phyloP scores from a whole-genome alignment of 2,113 vertebrate species.

The Vulpes ferrilata region DNA sequence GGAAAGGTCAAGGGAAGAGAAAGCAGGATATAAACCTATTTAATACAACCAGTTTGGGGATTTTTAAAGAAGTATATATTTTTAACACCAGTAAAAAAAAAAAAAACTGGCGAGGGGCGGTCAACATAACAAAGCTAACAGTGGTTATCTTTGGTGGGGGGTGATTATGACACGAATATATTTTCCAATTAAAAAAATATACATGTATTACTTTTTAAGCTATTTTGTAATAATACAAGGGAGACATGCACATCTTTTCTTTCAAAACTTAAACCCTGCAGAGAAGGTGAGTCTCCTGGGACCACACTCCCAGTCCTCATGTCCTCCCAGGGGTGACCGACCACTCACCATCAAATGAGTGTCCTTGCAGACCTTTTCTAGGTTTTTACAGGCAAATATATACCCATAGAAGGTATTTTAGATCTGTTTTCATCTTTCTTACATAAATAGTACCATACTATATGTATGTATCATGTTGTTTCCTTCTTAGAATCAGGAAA shows the following conservation, averaged over 20 bases:
- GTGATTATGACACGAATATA: constrained; percentile 6
- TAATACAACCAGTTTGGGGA: not conserved
- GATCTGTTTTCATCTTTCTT: not conserved
- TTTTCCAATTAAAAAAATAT: constrained; percentile 34
- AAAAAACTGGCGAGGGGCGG: not conserved
- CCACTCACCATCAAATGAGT: not conserved
- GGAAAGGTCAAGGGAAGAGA: constrained; percentile 60
- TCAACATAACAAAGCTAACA: not conserved
- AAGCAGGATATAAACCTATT: constrained; percentile 48
- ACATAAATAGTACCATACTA: not conserved
- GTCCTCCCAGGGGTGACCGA: not conserved
- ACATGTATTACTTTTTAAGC: constrained; percentile 25
- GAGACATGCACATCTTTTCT: constrained; percentile 1
- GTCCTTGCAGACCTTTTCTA: not conserved
- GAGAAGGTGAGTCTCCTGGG: not conserved
- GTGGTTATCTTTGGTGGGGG: not conserved
- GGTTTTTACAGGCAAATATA: not conserved
- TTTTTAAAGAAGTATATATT: not conserved
- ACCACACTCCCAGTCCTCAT: not conserved
- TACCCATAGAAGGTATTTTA: not conserved
- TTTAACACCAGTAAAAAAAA: constrained; percentile 26
- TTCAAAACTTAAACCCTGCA: not conserved
- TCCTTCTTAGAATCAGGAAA: constrained; percentile 3
- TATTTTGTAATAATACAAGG: constrained; percentile 49
- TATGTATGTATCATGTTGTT: not conserved